Evolutionary conservation across 1,140 invertebrate genomes (phyloP), one percentile per base, ranked within the genome.

Genomic region (Plodia interpunctella): DNA sequence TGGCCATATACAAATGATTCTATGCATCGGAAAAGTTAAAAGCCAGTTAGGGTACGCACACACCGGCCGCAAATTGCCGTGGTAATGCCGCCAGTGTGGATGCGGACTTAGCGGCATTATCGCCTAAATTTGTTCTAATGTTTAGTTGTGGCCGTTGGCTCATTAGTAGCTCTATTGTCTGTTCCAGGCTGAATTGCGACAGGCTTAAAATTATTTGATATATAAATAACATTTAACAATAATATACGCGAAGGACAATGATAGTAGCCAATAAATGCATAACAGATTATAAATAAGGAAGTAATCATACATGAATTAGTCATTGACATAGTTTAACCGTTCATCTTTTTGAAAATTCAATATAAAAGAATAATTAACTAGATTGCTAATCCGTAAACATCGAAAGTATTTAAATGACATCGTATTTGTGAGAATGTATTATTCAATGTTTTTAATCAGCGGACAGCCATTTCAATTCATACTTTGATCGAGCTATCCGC

Each of bases 11-110:
- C 73, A 82, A 81, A 85, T 82, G 80, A 82, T 32, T 32, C 30
- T 80, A 70, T 68, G 74, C 78, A 74, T 86, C 86, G 80, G 80
- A 88, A 88, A 85, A 88, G 85, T 86, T 86, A 84, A 81, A 86
- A 83, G 80, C 80, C 63, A 60, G 73, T 82, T 82, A 80, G 80
- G 81, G 73, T 66, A 70, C 66, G 70, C 50, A n/a, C 70, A 78
- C 74, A 63, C 69, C 59, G 60, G 49, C 55, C 67, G 78, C 83
- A 81, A 86, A 88, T 88, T 88, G 83, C 74, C 60, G 68, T 70
- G 57, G 66, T 80, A 80, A 83, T 82, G 58, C 77, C 74, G 66
- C 67, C 65, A 72, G 77, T 78, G 76, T 80, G 72, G 59, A 71
- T 57, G 72, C 67, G 81, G 83, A 85, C 85, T 88, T 88, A 85